Conservation (phyloP, 2,113 vertebrate species). For the Elgaria multicarinata region DNA sequence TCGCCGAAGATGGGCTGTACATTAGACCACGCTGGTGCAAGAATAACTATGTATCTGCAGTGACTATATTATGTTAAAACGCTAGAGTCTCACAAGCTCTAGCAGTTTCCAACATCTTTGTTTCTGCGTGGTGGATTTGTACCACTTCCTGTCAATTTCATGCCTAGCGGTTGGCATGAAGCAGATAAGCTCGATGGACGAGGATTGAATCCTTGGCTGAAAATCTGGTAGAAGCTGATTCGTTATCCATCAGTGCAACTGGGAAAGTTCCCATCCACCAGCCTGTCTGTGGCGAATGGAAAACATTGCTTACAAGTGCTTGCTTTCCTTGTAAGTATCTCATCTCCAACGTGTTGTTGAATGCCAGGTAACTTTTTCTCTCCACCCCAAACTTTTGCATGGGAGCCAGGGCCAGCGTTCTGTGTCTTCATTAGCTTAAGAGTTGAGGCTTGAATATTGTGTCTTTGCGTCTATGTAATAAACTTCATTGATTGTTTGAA, state of each 20-base stretch:
- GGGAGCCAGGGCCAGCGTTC: not conserved
- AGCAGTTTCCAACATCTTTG: not conserved
- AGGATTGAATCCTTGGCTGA: not conserved
- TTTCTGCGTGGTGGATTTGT: constrained; percentile 12
- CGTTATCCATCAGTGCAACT: not conserved
- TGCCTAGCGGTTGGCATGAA: constrained; percentile 1
- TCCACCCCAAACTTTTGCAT: not conserved
- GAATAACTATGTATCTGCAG: not conserved
- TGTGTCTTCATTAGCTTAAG: not conserved
- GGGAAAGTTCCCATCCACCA: not conserved
- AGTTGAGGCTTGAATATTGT: not conserved
- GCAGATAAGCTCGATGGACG: not conserved
- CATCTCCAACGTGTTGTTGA: constrained; percentile 14
- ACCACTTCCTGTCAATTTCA: not conserved
- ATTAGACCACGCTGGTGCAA: not conserved
- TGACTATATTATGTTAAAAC: not conserved
- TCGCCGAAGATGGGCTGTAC: not conserved
- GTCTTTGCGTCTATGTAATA: not conserved
- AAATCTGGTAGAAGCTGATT: constrained; percentile 2
- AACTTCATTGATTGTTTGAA: constrained; percentile 23
- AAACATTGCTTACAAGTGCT: constrained; percentile 21
- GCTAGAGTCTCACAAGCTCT: accelerated
- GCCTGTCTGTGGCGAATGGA: constrained; percentile 3
- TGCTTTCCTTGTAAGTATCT: not conserved
- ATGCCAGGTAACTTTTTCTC: not conserved